Conservation (phyloP, 2,888 invertebrate species). For the Torymus aiolomorphi region DNA sequence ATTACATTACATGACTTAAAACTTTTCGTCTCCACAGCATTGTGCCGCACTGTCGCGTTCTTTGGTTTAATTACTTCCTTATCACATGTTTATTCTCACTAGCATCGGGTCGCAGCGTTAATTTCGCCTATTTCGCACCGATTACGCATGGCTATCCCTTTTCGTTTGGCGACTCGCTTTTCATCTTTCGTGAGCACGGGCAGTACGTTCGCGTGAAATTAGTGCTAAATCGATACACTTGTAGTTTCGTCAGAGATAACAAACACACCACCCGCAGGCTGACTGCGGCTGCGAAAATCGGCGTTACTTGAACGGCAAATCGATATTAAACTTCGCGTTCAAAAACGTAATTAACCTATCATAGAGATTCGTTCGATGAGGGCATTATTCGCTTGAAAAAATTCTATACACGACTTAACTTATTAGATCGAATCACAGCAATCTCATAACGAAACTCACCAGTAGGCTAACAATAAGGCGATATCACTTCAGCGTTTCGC, state of each 20-base stretch:
- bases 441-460: too few species aligned
- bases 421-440: too few species aligned
- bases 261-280: too few species aligned
- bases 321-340: too few species aligned
- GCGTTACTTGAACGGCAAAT: too few species aligned
- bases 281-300: too few species aligned
- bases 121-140: conserved; percentile 21
- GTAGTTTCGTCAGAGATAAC: not conserved
- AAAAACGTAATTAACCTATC: too few species aligned
- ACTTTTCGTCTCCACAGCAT: conserved; percentile 37
- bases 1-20: conserved; percentile 35
- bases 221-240: not conserved
- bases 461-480: too few species aligned
- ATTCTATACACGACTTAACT: too few species aligned
- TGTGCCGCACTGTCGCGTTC: conserved; percentile 63
- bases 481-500: too few species aligned
- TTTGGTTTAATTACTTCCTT: conserved; percentile 69
- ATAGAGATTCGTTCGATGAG: too few species aligned
- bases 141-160: not conserved
- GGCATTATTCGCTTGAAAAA: too few species aligned
- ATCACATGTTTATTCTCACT: conserved; percentile 69
- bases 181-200: not conserved
- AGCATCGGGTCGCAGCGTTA: conserved; percentile 50
- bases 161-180: not conserved
- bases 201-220: not conserved